These are phyloP conservation scores for Epinephelus malabaricus DNA, from an alignment of 2,797 vertebrate genomes.

Conservation along the genomic window DNA sequence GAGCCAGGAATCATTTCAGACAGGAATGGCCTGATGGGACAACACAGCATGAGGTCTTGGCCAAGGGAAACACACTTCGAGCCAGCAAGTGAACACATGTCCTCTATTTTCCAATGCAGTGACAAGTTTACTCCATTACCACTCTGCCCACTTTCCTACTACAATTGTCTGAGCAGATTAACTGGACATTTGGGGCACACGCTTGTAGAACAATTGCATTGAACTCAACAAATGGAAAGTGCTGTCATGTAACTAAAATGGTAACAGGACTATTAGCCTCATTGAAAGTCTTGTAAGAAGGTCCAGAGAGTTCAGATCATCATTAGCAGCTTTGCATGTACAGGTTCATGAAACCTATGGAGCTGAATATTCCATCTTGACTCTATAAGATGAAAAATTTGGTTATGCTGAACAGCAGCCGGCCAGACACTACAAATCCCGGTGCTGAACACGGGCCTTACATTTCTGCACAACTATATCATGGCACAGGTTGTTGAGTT, in stretches of 20 bases:
- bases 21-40: conserved; percentile 62
- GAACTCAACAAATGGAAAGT: conserved; percentile 47
- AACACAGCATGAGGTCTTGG: conserved; percentile 58
- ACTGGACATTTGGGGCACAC: conserved; percentile 39
- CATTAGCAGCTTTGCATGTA: background rate
- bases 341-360: background rate
- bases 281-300: background rate
- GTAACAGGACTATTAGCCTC: background rate
- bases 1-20: conserved; percentile 62
- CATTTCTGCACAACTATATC: conserved; percentile 18
- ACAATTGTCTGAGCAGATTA: conserved; percentile 69
- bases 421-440: background rate
- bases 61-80: conserved; percentile 68
- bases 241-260: conserved; percentile 24
- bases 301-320: conserved; percentile 20
- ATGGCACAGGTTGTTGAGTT: conserved; percentile 16
- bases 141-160: conserved; percentile 61
- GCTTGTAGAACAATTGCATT: conserved; percentile 35
- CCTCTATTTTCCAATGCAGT: conserved; percentile 64
- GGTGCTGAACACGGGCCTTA: conserved; percentile 9
- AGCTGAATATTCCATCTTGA: background rate
- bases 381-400: background rate
- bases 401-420: background rate
- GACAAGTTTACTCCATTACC: conserved; percentile 75
- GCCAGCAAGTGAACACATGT: conserved; percentile 77